Conservation (phyloP, 2,113 vertebrate genomes). For the Lamprotornis superbus region DNA sequence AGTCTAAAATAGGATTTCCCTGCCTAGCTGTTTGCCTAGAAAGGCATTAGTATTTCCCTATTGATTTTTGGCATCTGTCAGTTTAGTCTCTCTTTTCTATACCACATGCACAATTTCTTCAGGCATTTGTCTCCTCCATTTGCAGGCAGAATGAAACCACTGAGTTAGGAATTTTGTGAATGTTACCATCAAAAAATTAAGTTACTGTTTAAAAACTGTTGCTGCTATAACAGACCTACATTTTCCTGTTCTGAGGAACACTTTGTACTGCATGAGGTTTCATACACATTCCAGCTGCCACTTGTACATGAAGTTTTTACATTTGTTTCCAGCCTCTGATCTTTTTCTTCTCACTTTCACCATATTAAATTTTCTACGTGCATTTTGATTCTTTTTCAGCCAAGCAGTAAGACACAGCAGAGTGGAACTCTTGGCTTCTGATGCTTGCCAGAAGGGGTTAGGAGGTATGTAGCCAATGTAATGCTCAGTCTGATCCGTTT, state of each 20-base stretch:
- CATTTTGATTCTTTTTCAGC: not conserved
- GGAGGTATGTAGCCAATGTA: not conserved
- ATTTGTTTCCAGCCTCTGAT: not conserved
- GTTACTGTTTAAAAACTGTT: not conserved
- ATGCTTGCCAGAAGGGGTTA: constrained; percentile 26
- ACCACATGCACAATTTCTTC: not conserved
- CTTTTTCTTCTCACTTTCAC: not conserved
- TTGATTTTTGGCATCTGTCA: not conserved
- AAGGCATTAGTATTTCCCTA: not conserved
- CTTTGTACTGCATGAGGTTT: not conserved
- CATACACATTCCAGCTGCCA: not conserved
- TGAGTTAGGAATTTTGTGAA: not conserved
- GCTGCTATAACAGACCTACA: not conserved
- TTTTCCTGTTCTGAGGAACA: constrained; percentile 1
- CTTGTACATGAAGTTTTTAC: not conserved
- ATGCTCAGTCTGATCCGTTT: not conserved
- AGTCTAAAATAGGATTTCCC: not conserved
- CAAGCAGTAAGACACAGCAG: not conserved
- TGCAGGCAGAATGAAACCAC: not conserved
- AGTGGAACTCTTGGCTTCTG: constrained; percentile 27
- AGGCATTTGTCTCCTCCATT: not conserved
- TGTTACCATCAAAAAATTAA: not conserved
- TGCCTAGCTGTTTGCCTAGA: not conserved
- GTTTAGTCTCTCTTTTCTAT: not conserved
- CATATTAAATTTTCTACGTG: not conserved